phyloP scores from a whole-genome alignment of 2,888 invertebrate genomes.

The Syrphus vitripennis region DNA sequence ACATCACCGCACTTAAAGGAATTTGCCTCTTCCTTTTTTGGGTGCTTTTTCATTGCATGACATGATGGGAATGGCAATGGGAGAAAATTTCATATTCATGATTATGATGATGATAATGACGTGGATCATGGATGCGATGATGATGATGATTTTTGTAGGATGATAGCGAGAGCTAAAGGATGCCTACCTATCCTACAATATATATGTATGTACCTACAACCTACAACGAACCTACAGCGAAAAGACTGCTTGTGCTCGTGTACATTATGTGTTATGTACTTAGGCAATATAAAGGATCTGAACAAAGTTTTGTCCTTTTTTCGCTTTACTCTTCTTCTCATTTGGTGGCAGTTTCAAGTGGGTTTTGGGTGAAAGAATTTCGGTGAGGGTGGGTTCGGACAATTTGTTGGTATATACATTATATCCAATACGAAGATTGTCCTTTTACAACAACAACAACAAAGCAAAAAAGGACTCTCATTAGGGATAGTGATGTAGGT shows the following conservation, averaged over 20 bases:
- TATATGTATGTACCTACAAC: too few species aligned
- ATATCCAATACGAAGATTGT: slow-evolving; percentile 64
- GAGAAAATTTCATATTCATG: slow-evolving; percentile 69
- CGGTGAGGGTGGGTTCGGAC: background rate
- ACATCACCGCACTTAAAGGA: slow-evolving; percentile 57
- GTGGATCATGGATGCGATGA: slow-evolving; percentile 20
- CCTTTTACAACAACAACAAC: slow-evolving; percentile 21
- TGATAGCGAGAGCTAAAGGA: slow-evolving; percentile 34
- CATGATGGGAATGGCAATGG: background rate
- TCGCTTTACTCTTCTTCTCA: slow-evolving; percentile 49
- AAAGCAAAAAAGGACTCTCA: slow-evolving; percentile 45
- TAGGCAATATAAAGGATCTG: slow-evolving; percentile 63
- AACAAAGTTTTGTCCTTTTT: slow-evolving; percentile 69
- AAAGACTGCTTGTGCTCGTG: slow-evolving; percentile 63
- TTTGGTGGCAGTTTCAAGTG: slow-evolving; percentile 15
- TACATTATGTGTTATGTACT: slow-evolving; percentile 71
- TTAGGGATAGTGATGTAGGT: slow-evolving; percentile 55
- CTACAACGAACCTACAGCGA: slow-evolving; percentile 38
- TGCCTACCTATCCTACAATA: slow-evolving; percentile 7
- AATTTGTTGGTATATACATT: slow-evolving; percentile 31
- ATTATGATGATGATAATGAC: slow-evolving; percentile 40
- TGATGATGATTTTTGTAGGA: slow-evolving; percentile 28
- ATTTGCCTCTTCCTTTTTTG: slow-evolving; percentile 34
- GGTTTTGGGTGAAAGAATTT: slow-evolving; percentile 39
- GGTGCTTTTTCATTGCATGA: background rate